Percentiles rank a stretch among this genome's conserved stretches.
Evolutionary conservation across 2,797 vertebrate species (phyloP).

Genomic region (Ctenochaetus hawaiiensis): DNA sequence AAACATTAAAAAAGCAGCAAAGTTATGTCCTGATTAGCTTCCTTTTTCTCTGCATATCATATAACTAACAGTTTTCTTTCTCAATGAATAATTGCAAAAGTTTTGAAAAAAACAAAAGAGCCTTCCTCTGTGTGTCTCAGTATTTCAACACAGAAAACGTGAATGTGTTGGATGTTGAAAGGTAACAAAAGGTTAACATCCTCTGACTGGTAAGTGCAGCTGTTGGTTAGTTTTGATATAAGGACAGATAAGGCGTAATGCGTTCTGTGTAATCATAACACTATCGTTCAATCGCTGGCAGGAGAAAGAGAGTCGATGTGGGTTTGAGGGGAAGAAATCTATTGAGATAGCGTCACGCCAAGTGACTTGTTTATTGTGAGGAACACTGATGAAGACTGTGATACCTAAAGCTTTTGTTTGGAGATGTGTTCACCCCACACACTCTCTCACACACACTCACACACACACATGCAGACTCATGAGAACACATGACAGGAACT

Average conservation of each 20-base stretch:
- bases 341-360: constrained; percentile 57
- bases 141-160: constrained; percentile 12
- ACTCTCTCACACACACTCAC: constrained; percentile 9
- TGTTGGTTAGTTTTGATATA: constrained; percentile 72
- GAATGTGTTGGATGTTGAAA: constrained; percentile 19
- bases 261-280: constrained; percentile 63
- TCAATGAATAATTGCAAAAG: not conserved
- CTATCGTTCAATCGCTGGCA: constrained; percentile 21
- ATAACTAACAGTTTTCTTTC: not conserved
- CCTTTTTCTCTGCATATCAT: not conserved
- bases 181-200: constrained; percentile 38
- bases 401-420: constrained; percentile 65
- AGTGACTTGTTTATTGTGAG: constrained; percentile 76
- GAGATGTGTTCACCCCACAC: constrained; percentile 54
- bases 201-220: constrained; percentile 63
- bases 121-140: not conserved
- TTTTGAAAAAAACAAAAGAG: not conserved
- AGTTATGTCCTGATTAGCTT: too few relatives aligned
- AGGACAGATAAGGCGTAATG: constrained; percentile 44
- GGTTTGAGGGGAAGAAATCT: constrained; percentile 56
- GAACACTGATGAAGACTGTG: constrained; percentile 64
- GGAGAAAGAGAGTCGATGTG: constrained; percentile 63
- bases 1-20: not conserved
- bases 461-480: constrained; percentile 23
- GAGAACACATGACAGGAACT: constrained; percentile 14